These are phyloP conservation scores for Bombyx mandarina DNA, from an alignment of 1,140 invertebrate species.

Conservation along the genomic window DNA sequence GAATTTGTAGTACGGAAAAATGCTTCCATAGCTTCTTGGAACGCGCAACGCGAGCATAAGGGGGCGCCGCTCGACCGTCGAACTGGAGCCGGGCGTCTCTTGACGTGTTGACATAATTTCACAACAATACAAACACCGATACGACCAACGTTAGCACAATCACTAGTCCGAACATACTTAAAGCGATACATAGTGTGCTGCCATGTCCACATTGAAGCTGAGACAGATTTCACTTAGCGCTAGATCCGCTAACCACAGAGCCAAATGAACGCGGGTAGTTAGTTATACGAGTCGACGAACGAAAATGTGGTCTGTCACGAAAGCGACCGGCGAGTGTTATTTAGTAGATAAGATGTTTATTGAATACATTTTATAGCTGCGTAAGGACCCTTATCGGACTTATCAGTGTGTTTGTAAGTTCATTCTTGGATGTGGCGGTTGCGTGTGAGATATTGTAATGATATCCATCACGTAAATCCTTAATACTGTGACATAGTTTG, in stretches of 20 bases:
- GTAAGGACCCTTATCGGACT: slow-evolving; percentile 49
- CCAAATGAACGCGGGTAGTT: slow-evolving; percentile 16
- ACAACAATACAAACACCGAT: slow-evolving; percentile 10
- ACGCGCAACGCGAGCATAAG: slow-evolving; percentile 48
- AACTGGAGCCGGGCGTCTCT: slow-evolving; percentile 19
- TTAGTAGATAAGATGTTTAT: slow-evolving; percentile 50
- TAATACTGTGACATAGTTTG: no score
- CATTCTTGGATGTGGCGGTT: no score
- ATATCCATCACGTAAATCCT: no score
- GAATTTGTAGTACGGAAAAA: slow-evolving; percentile 66
- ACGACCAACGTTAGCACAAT: slow-evolving; percentile 2
- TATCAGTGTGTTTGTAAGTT: slow-evolving; percentile 46
- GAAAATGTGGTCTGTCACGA: slow-evolving; percentile 5
- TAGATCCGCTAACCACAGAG: no score
- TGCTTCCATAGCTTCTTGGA: slow-evolving; percentile 63
- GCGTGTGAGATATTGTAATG: no score
- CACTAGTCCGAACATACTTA: slow-evolving; percentile 23
- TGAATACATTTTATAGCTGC: slow-evolving; percentile 42
- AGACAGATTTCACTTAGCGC: no score
- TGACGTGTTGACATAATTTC: slow-evolving; percentile 22
- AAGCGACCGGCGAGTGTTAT: slow-evolving; percentile 20
- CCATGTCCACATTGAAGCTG: slow-evolving; percentile 30
- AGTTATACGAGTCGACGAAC: not conserved
- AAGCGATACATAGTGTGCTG: slow-evolving; percentile 22
- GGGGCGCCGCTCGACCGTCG: slow-evolving; percentile 35